A percentile compares a stretch with the other conserved stretches of the same genome.
Evolutionary conservation across 2,113 vertebrate genomes (phyloP).

Genomic region (Bufo gargarizans): DNA sequence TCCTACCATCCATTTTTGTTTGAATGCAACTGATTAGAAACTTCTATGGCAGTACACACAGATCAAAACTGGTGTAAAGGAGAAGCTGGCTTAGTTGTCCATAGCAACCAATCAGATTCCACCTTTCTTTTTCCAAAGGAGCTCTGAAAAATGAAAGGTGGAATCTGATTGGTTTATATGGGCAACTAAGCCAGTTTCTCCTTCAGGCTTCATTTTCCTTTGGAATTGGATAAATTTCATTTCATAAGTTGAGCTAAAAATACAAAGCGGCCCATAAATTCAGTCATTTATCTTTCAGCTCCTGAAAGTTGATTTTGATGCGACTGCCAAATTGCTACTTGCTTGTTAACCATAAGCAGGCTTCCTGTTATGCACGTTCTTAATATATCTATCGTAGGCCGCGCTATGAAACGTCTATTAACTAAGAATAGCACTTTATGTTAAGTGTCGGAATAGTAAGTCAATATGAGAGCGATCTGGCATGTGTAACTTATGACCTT

Average conservation of each 20-base stretch:
- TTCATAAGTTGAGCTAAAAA: background rate
- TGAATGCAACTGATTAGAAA: no score
- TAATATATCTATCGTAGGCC: conserved; percentile 65
- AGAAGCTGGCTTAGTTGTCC: no score
- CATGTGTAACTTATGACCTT: conserved; percentile 65
- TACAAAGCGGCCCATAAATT: conserved; percentile 6
- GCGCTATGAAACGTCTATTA: conserved; percentile 61
- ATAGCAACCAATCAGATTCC: no score
- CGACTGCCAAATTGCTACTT: conserved; percentile 64
- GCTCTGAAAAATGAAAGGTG: no score
- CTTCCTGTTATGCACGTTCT: conserved; percentile 64
- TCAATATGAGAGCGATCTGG: conserved; percentile 64
- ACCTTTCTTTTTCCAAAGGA: no score
- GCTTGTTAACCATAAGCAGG: conserved; percentile 65
- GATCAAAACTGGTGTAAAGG: no score
- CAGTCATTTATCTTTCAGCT: conserved; percentile 62
- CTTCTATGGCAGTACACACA: no score
- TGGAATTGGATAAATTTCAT: background rate
- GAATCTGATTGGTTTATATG: no score
- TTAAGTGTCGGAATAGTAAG: conserved; percentile 61
- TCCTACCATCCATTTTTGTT: no score
- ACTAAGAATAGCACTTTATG: conserved; percentile 39
- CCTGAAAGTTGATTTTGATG: conserved; percentile 57
- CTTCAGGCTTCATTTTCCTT: background rate
- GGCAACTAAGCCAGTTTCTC: no score